phyloP scores from a whole-genome alignment of 2,797 vertebrate species.

The Pelodytes ibericus region DNA sequence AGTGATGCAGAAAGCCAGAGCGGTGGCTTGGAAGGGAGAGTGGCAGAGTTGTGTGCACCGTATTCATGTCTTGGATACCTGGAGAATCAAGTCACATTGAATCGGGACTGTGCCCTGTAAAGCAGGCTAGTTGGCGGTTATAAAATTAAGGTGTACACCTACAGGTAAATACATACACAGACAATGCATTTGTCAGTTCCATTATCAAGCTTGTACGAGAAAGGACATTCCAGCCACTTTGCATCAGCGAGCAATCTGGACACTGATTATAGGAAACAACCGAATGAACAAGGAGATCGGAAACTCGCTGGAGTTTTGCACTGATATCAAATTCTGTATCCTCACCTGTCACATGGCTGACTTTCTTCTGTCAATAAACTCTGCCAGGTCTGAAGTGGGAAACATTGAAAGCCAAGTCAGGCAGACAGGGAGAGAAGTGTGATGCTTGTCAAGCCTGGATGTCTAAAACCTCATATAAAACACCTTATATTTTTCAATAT shows the following conservation, averaged over 20 bases:
- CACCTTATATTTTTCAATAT: conserved; percentile 8
- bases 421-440: conserved; percentile 30
- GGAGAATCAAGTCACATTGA: too few relatives aligned
- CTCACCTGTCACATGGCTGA: conserved; percentile 30
- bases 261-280: conserved; percentile 24
- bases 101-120: too few relatives aligned
- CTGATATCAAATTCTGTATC: conserved; percentile 26
- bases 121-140: too few relatives aligned
- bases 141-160: too few relatives aligned
- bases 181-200: not conserved
- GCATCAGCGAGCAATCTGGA: conserved; percentile 1
- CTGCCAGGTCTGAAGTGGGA: conserved; percentile 33
- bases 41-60: too few relatives aligned
- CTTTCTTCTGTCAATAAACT: conserved; percentile 47
- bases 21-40: too few relatives aligned
- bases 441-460: conserved; percentile 26
- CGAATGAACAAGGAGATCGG: not conserved
- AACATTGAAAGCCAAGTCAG: conserved; percentile 32
- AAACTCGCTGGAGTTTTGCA: conserved; percentile 18
- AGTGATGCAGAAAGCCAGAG: too few relatives aligned
- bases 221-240: not conserved
- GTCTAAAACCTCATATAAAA: conserved; percentile 7
- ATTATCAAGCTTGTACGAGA: too few relatives aligned
- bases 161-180: not conserved
- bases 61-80: too few relatives aligned